phyloP scores from a whole-genome alignment of 2,888 invertebrate genomes.

The Deroplatys truncata region DNA sequence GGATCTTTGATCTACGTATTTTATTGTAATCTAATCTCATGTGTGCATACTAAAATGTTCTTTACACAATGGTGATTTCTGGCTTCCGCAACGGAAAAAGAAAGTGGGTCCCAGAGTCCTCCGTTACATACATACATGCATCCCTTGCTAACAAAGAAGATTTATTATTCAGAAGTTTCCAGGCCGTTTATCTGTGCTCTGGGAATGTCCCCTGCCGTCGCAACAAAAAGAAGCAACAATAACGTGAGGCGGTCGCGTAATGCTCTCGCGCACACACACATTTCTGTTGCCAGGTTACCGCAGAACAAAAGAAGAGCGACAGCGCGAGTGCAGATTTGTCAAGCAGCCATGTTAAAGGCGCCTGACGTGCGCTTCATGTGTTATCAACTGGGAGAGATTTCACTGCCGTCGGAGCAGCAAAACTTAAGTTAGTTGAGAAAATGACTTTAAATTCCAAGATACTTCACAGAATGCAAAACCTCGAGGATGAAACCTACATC shows the following conservation, averaged over 20 bases:
- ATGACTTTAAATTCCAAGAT: not conserved
- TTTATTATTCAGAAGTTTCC: not conserved
- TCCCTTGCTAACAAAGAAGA: not conserved
- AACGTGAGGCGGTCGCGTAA: not conserved
- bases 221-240: not conserved
- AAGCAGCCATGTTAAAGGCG: not conserved
- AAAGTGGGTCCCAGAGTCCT: not conserved
- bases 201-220: not conserved
- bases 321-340: not conserved
- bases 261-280: not conserved
- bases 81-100: not conserved
- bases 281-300: not conserved
- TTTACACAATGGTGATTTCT: not conserved
- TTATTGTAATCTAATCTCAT: not conserved
- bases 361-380: not conserved
- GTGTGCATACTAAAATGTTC: not conserved
- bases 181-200: not conserved
- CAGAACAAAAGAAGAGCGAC: not conserved
- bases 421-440: not conserved
- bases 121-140: not conserved
- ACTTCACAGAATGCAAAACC: not conserved
- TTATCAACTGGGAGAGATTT: not conserved
- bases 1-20: not conserved
- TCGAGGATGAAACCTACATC: not conserved
- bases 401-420: not conserved